phyloP scores from a whole-genome alignment of 2,888 invertebrate species.

The Pyrrhia umbra region DNA sequence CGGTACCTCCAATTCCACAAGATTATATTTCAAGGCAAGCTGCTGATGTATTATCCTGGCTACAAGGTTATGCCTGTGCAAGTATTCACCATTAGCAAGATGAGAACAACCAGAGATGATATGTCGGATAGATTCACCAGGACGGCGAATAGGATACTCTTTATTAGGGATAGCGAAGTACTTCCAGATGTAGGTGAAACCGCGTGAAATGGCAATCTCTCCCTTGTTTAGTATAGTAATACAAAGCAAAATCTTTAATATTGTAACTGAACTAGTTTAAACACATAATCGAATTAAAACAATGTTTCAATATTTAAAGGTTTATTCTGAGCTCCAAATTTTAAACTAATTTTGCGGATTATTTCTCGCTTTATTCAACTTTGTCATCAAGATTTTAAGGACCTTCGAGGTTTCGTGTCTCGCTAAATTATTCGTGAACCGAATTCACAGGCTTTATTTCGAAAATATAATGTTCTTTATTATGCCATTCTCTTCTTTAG shows the following conservation, averaged over 20 bases:
- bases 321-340: slow-evolving; percentile 36
- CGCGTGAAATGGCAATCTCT: no score
- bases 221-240: no score
- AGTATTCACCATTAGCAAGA: no score
- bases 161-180: no score
- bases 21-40: no score
- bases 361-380: slow-evolving; percentile 42
- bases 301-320: slow-evolving; percentile 33
- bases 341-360: slow-evolving; percentile 44
- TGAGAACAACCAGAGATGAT: no score
- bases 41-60: no score
- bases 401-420: slow-evolving; percentile 13
- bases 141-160: no score
- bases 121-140: no score
- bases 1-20: no score
- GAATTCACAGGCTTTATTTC: slow-evolving; percentile 10
- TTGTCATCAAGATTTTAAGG: slow-evolving; percentile 39
- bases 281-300: slow-evolving; percentile 24
- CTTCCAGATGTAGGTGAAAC: no score
- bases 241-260: not conserved
- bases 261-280: not conserved
- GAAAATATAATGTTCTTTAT: not conserved
- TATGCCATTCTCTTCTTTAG: not conserved
- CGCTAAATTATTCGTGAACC: slow-evolving; percentile 30
- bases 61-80: no score